Base-by-base conservation (phyloP, 2,113 vertebrate species). In the Rhodinocichla rosea region DNA sequence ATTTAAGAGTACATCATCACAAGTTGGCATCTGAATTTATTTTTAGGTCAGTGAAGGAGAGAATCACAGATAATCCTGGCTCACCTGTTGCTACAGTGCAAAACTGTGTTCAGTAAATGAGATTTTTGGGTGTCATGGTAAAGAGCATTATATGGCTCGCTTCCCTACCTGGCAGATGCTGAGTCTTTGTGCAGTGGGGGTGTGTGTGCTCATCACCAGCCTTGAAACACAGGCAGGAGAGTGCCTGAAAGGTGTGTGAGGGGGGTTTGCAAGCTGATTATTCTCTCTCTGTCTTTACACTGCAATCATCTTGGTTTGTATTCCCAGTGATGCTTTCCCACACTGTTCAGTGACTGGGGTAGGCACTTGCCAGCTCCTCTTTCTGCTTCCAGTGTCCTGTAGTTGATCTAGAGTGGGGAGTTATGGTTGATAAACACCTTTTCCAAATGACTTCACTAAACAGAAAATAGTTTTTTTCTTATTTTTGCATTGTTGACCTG, bases 121-220 rank as follows among this genome's bases (percentile, higher is more conserved):
- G 52, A 21, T 37, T 53, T 32, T 39, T 39, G 67, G 49, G 33
- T 22, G n/a, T 74, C 15, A 3, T 33, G n/a, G 49, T 83, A 4
- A 9, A 50, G 39, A 27, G 10, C 45, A 7, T 62, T 35, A 0
- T 22, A 1, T 8, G 57, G 32, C 20, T 9, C 13, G 63, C 11
- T 52, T 59, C 24, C 26, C 42, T 47, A 1, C 24, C 20, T 14
- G 30, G 44, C 60, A 78, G 68, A 8, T 20, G 1, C 0, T 6
- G 85, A 44, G 27, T 28, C 27, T 74, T 16, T 32, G 12, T 39
- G 17, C 21, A 17, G 11, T 35, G 14, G 9, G 13, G 7, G 11
- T 69, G 6, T 26, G n/a, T 39, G 27, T 76, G 63, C 14, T 55
- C 4, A 1, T 75, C 40, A 11, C 5, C 47, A 35, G 27, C 74